Base-by-base conservation (phyloP, 1,140 invertebrate genomes). In the Macrosteles quadrilineatus region DNA sequence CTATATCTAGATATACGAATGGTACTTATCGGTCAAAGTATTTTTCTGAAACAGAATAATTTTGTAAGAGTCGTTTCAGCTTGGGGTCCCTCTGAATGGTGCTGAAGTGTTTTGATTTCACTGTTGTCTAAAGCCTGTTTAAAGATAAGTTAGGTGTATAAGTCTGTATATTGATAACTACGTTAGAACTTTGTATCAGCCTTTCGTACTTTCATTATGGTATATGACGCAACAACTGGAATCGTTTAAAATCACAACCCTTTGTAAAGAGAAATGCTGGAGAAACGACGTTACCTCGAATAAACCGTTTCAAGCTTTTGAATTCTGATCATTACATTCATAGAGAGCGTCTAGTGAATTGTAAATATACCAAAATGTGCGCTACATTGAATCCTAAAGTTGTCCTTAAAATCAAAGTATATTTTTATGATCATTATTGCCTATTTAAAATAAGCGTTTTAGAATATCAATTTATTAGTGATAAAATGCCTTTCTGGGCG, bases 81-180 rank as follows among this genome's bases (percentile, higher is more conserved):
- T 59, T 59, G 55, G 47, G 21, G 19, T 53, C 47, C 47, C 21
- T 53, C 47, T 59, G 23, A 66, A 25, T 66, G 63, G 63, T 66
- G 63, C 63, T 66, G 63, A 43, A 43, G 1, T 66, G 32, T 66
- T 66, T 66, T 40, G 23, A 66, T 59, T 43, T 66, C 23, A 66
- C 63, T 66, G 63, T 66, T 66, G 63, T 43, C 63, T 66, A 43
- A 66, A 66, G 23, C 63, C 40, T 66, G 63, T 43, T 66, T 66
- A 66, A 36, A 4, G 17, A 12, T 63, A 66, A 66, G 63, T 17
- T 43, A 43, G 23, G 31, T 23, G 17, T 27, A 29, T 66, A 66
- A 66, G 63, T 66, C 63, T 66, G 63, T 66, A 63, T 63, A 32
- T 12, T 63, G 31, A 19, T 17, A 43, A 66, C 32, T 66, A 59